Evolutionary conservation across 2,888 invertebrate species (phyloP).

Genomic region (Dioctria linearis): DNA sequence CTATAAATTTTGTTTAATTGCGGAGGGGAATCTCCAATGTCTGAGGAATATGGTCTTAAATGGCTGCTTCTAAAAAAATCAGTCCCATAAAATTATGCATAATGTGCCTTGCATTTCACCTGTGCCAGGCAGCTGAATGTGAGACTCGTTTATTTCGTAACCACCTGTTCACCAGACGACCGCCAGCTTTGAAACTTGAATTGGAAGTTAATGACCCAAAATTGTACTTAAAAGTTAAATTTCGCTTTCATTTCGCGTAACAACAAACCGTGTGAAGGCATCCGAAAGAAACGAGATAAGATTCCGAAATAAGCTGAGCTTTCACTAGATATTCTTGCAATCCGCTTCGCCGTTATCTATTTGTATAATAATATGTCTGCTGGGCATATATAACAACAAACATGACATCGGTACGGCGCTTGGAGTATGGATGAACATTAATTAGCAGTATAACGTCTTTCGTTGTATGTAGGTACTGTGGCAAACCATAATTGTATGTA

Average conservation of each 20-base stretch:
- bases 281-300: too few relatives aligned
- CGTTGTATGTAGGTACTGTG: too few relatives aligned
- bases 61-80: constrained; percentile 1
- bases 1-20: constrained; percentile 1
- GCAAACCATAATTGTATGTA: too few relatives aligned
- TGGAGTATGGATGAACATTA: too few relatives aligned
- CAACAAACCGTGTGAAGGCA: too few relatives aligned
- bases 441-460: too few relatives aligned
- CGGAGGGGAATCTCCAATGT: constrained; percentile 3
- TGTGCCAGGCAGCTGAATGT: neutral
- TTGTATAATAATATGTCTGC: too few relatives aligned
- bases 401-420: too few relatives aligned
- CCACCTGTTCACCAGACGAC: neutral
- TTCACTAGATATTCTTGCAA: too few relatives aligned
- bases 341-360: too few relatives aligned
- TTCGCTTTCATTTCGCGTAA: constrained; percentile 36
- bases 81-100: neutral
- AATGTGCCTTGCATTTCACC: neutral
- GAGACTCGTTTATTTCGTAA: constrained; percentile 17
- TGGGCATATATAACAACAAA: too few relatives aligned
- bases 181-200: constrained; percentile 28
- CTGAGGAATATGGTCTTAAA: neutral
- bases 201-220: constrained; percentile 30
- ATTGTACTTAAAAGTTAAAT: neutral
- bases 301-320: too few relatives aligned